These are phyloP conservation scores for Lacanobia oleracea DNA, from an alignment of 2,888 invertebrate species.

Conservation along the genomic window DNA sequence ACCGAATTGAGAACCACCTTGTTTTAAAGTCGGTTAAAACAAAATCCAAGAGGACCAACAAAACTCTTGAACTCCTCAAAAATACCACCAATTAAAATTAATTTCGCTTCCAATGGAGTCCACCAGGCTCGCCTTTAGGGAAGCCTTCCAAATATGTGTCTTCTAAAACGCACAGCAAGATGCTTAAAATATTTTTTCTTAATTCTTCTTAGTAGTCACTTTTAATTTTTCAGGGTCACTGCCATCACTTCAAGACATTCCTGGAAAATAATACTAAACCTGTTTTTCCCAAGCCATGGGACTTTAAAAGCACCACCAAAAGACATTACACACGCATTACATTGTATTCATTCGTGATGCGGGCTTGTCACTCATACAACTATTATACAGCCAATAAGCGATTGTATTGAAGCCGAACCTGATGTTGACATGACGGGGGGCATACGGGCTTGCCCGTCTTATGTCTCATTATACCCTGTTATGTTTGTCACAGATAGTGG, in stretches of 20 bases:
- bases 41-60: no score
- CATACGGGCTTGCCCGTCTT: conserved; percentile 77
- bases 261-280: not conserved
- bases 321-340: conserved; percentile 26
- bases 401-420: conserved; percentile 65
- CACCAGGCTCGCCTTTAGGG: not conserved
- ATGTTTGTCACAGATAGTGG: conserved; percentile 55
- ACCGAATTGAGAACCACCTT: no score
- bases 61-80: no score
- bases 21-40: no score
- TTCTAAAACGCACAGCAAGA: not conserved
- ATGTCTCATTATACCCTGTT: conserved; percentile 69
- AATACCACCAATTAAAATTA: no score
- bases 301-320: not conserved
- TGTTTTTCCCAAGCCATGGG: not conserved
- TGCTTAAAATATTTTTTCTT: not conserved
- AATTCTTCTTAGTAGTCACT: no score
- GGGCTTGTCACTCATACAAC: conserved; percentile 65
- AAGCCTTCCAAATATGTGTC: not conserved
- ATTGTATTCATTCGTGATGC: conserved; percentile 63
- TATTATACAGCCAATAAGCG: conserved; percentile 67
- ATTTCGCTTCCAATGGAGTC: not conserved
- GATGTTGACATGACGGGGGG: conserved; percentile 75
- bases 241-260: no score
- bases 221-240: no score